Base-by-base conservation (phyloP, 2,797 vertebrate genomes). In the Microchirus variegatus region DNA sequence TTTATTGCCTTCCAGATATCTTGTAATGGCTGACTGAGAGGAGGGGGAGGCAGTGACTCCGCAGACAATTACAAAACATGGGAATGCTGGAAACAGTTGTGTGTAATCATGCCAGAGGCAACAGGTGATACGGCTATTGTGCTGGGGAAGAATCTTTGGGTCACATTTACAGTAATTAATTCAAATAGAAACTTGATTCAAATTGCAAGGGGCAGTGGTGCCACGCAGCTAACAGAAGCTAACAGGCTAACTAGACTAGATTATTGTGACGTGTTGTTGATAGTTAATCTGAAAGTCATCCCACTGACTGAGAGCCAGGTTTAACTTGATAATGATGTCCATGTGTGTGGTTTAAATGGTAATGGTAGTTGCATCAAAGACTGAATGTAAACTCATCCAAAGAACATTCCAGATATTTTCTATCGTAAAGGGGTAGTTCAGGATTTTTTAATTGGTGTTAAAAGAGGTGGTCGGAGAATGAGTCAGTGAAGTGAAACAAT, bases 31-130 rank as follows among this genome's bases (percentile, higher is more conserved):
- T 68, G 73, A 42, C 31, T 57, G 66, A 65, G 60, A 68, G 0
- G 58, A 73, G 67, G 77, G 54, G 82, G 83, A 61, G 64, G 61
- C n/a, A 22, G 57, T 83, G 86, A 85, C 80, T 73, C 44, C 19
- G 36, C 70, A 79, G 68, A 74, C 75, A 63, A 76, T 88, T 84
- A 82, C 81, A 83, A 83, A 78, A 88, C 64, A 59, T 46, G 59
- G 78, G 72, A 83, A 82, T 70, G 67, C 64, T 82, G 69, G 69
- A 78, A 81, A 85, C 59, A 47, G 65, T 75, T 60, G 56, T 68
- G 68, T 8, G 53, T 68, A 62, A 63, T 75, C 11, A 36, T 49
- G 72, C 75, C 70, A 49, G 2, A 38, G 70, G 81, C 77, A 55
- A 63, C 79, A 83, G 81, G 83, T 88, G 77, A 80, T 40, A 1